Conservation (phyloP, 2,113 vertebrate species). For the Enhydra lutris region DNA sequence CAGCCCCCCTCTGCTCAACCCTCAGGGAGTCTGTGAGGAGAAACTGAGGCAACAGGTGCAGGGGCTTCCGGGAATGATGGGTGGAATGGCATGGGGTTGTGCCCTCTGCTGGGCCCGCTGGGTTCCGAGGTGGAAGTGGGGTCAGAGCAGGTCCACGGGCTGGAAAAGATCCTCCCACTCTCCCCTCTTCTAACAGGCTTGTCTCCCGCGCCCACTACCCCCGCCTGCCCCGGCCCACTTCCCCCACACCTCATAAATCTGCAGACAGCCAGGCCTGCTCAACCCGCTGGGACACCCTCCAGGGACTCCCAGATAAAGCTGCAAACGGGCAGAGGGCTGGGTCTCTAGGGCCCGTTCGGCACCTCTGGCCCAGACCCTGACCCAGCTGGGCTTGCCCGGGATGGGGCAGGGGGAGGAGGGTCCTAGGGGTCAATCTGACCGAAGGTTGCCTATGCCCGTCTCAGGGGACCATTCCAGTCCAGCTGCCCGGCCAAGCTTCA, state of each 20-base stretch:
- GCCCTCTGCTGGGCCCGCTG: not conserved
- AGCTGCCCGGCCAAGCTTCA: conserved; percentile 10
- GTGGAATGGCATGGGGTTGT: fast-evolving
- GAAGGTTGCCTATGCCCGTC: not conserved
- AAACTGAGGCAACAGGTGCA: conserved; percentile 35
- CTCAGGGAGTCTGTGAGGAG: not conserved
- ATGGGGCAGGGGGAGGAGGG: too few relatives aligned
- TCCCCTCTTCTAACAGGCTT: not conserved
- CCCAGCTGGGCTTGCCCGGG: not conserved
- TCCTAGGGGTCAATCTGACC: not conserved
- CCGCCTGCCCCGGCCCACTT: not conserved
- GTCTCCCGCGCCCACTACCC: not conserved
- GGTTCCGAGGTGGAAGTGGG: not conserved
- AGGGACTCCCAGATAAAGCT: not conserved
- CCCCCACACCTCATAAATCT: conserved; percentile 77
- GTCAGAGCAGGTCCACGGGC: not conserved
- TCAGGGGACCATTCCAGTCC: not conserved
- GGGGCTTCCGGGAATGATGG: not conserved
- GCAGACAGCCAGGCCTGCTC: not conserved
- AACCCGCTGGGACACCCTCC: not conserved
- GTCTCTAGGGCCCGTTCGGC: not conserved
- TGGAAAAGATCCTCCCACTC: not conserved
- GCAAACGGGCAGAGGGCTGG: not conserved
- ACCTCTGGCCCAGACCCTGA: not conserved
- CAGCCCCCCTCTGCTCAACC: not conserved